Conservation (phyloP, 2,888 invertebrate genomes). For the Amphipoea oculea region DNA sequence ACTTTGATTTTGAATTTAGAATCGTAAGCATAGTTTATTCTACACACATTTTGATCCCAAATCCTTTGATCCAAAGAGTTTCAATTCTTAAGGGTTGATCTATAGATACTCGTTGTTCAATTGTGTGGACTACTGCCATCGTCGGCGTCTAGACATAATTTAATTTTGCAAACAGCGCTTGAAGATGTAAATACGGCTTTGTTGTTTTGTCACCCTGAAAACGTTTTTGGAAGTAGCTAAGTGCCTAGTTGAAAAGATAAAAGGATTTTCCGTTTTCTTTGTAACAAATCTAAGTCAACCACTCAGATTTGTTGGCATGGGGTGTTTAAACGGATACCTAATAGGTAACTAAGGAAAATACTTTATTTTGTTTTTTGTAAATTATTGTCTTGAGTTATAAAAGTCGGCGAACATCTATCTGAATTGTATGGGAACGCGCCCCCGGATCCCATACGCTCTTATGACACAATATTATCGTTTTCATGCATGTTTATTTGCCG, state of each 20-base stretch:
- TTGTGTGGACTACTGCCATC: conserved; percentile 11
- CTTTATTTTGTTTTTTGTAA: neutral
- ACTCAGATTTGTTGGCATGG: neutral
- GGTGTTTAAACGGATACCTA: neutral
- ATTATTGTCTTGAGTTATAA: neutral
- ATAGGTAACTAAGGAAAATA: neutral
- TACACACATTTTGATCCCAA: neutral
- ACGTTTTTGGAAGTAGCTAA: neutral
- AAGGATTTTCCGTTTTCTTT: neutral
- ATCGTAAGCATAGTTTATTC: neutral
- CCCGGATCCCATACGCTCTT: too few relatives aligned
- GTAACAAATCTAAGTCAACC: too few relatives aligned
- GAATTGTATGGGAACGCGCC: neutral
- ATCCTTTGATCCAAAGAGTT: conserved; percentile 16
- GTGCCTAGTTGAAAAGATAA: neutral
- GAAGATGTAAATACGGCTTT: conserved; percentile 13
- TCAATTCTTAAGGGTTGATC: conserved; percentile 10
- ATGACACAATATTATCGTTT: neutral
- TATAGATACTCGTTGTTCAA: conserved; percentile 17
- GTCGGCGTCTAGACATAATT: conserved; percentile 47
- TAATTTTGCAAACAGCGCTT: conserved; percentile 29
- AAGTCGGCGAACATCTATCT: too few relatives aligned
- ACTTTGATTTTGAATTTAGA: neutral
- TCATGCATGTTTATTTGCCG: neutral
- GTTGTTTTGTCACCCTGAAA: conserved; percentile 16